Evolutionary conservation across 2,888 invertebrate species (phyloP).

Genomic region (Halictus ligatus): DNA sequence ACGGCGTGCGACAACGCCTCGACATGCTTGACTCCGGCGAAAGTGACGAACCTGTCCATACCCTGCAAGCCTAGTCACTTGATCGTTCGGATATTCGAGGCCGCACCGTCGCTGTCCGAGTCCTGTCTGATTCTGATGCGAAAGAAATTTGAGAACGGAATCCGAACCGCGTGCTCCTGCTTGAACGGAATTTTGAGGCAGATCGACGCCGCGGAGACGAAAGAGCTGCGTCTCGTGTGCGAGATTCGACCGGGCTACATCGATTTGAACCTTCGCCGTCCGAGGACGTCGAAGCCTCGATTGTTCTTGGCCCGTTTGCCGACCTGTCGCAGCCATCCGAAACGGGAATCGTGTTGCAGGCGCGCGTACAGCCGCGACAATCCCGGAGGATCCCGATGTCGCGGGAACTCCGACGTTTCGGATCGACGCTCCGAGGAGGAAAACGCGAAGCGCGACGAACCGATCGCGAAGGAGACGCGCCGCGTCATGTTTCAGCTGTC

Average conservation of each 20-base stretch:
- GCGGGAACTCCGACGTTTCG: neutral
- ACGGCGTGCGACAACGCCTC: neutral
- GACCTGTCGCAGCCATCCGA: slow-evolving; percentile 55
- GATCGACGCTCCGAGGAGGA: neutral
- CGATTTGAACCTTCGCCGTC: slow-evolving; percentile 64
- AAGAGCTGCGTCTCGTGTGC: slow-evolving; percentile 58
- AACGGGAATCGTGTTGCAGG: neutral
- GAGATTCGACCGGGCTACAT: slow-evolving; percentile 69
- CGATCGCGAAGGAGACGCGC: neutral
- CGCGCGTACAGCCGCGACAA: neutral
- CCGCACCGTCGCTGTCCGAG: slow-evolving; percentile 53
- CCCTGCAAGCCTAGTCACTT: slow-evolving; percentile 61
- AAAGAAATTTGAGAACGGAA: slow-evolving; percentile 54
- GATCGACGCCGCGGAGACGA: slow-evolving; percentile 27
- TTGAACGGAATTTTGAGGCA: slow-evolving; percentile 64
- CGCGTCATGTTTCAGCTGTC: slow-evolving; percentile 20
- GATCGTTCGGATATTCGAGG: slow-evolving; percentile 61
- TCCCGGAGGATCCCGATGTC: neutral
- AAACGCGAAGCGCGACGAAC: neutral
- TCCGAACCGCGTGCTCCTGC: slow-evolving; percentile 63
- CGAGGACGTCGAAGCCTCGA: slow-evolving; percentile 40
- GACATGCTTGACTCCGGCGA: neutral
- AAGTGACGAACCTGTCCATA: slow-evolving; percentile 54
- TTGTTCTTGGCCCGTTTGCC: slow-evolving; percentile 69
- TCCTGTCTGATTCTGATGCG: slow-evolving; percentile 52